Conservation (phyloP, 2,797 vertebrate genomes). For the Xenentodon cancila region DNA sequence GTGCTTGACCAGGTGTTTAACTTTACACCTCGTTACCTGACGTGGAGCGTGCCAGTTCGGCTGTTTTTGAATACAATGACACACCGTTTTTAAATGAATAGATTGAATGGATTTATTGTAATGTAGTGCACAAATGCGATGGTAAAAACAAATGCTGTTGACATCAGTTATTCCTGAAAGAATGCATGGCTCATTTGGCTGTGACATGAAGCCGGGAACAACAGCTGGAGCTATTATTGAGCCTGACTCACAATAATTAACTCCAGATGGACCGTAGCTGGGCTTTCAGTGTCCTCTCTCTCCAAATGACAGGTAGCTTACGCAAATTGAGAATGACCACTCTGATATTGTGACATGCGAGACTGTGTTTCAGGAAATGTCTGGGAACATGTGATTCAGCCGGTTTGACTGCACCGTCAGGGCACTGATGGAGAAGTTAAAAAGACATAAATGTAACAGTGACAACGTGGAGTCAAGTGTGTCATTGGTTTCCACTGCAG, state of each 20-base stretch:
- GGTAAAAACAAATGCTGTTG: conserved; percentile 23
- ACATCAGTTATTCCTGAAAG: conserved; percentile 19
- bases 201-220: conserved; percentile 19
- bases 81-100: not conserved
- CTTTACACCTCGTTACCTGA: conserved; percentile 14
- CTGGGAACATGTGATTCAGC: conserved; percentile 4
- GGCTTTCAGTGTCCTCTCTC: conserved; percentile 33
- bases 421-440: conserved; percentile 33
- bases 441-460: conserved; percentile 32
- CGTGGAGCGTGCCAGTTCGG: not conserved
- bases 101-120: conserved; percentile 12
- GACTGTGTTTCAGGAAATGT: conserved; percentile 34
- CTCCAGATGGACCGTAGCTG: not conserved
- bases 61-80: conserved; percentile 11
- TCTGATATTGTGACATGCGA: conserved; percentile 16
- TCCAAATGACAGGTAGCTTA: conserved; percentile 32
- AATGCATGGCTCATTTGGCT: conserved; percentile 15
- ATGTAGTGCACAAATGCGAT: conserved; percentile 14
- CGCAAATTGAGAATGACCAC: conserved; percentile 19
- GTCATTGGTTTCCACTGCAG: conserved; percentile 46
- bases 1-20: no score
- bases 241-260: conserved; percentile 1
- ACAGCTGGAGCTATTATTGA: conserved; percentile 24
- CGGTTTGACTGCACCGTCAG: conserved; percentile 28
- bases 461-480: conserved; percentile 26